Base-by-base conservation (phyloP, 2,797 vertebrate species). In the Pseudomugil gertrudae region DNA sequence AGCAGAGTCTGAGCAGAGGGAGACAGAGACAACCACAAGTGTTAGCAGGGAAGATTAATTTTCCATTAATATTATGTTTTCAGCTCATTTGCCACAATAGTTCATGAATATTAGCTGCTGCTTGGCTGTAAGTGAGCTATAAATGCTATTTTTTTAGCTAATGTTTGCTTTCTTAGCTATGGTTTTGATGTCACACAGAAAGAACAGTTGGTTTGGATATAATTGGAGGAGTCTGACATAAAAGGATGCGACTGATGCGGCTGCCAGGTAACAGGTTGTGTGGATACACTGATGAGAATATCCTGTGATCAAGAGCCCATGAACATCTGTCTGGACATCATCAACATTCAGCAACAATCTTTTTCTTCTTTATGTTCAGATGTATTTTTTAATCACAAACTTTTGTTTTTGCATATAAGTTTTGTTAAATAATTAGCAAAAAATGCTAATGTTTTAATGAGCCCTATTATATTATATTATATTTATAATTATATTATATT, bases 1-100 rank as follows among this genome's bases (percentile, higher is more conserved):
- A 87, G 64, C 58, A 81, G 84, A 74, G 84, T 81, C 87, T 89
- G 79, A 53, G 21, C 23, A 30, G 4, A 5, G 13, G n/a, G 32
- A 54, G 23, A 58, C 3, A 5, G 13, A 8, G 32, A 54, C 17
- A 58, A 24, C 17, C 19, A 47, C 8, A 15, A 35, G 30, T 19
- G 50, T 67, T 29, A 62, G 40, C 9, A 5, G 17, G 30, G 15
- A 57, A 35, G 32, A 21, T 3, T 26, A 3, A 19, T 32, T 17
- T 23, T 29, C 29, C 1, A 19, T 21, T 1, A 60, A 2, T 35
- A n/a, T 10, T 27, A 9, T 48, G 23, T 40, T 43, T 50, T 17
- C 40, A 30, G 23, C 5, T 40, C 3, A 23, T 58, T 57, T 51
- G 23, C 30, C 21, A 45, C 23, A 53, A 38, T 17, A 36, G 5